Conservation (phyloP, 1,140 invertebrate genomes). For the Chironomus tepperi region DNA sequence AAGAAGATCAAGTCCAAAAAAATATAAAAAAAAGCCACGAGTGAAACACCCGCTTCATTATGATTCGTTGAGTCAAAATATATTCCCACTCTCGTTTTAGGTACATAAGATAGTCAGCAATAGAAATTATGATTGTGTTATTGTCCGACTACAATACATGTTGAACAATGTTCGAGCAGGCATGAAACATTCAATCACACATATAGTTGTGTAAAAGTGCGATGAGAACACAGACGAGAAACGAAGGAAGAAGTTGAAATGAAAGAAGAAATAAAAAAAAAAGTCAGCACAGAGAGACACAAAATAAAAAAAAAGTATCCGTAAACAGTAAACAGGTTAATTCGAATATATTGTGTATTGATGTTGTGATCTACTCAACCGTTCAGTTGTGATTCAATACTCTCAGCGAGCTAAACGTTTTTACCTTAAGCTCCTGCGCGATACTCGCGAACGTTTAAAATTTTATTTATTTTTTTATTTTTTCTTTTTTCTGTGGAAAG, state of each 20-base stretch:
- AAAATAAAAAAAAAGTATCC: not conserved
- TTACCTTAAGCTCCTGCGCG: not conserved
- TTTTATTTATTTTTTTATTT: not conserved
- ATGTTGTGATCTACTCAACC: conserved; percentile 22
- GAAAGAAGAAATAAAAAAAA: not conserved
- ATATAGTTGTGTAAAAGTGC: too few species aligned
- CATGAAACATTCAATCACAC: not conserved
- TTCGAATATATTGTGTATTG: not conserved
- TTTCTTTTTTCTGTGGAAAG: not conserved
- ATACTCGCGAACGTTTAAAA: not conserved
- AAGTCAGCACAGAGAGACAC: not conserved
- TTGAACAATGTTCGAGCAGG: not conserved
- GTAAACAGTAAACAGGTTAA: conserved; percentile 22
- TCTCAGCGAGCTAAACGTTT: conserved; percentile 17
- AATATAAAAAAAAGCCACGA: too few species aligned
- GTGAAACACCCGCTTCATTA: not conserved
- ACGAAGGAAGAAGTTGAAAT: not conserved
- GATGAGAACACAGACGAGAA: not conserved
- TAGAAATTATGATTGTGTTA: not conserved
- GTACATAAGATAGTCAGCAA: not conserved
- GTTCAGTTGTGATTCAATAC: conserved; percentile 22
- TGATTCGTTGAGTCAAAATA: conserved; percentile 13
- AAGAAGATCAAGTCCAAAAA: too few species aligned
- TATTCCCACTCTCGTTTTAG: conserved; percentile 6
- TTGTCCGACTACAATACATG: not conserved